phyloP scores from a whole-genome alignment of 2,113 vertebrate species.

The Neogobius melanostomus region DNA sequence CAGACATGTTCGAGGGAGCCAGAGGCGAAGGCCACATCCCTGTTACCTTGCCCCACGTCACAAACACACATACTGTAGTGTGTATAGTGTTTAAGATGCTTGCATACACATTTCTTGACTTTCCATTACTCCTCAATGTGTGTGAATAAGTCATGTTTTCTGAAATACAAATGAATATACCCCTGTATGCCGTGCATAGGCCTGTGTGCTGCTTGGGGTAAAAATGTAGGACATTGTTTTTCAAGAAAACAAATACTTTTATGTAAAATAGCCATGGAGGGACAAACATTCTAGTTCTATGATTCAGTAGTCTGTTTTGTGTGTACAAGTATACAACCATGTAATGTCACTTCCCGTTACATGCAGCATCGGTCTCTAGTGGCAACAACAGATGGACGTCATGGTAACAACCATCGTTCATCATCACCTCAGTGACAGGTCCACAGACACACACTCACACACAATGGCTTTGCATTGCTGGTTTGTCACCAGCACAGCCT shows the following conservation, averaged over 20 bases:
- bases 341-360: slow-evolving; percentile 63
- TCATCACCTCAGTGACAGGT: slow-evolving; percentile 59
- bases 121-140: background rate
- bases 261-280: background rate
- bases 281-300: background rate
- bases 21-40: slow-evolving; percentile 50
- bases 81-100: background rate
- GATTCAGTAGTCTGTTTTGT: slow-evolving; percentile 3
- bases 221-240: background rate
- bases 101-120: slow-evolving; percentile 1
- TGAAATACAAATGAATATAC: slow-evolving; percentile 5
- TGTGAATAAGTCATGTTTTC: background rate
- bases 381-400: slow-evolving; percentile 70
- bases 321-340: slow-evolving; percentile 43
- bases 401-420: slow-evolving; percentile 67
- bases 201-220: background rate
- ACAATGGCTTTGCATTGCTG: slow-evolving; percentile 43
- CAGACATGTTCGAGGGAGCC: slow-evolving; percentile 32
- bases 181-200: background rate
- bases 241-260: slow-evolving; percentile 1
- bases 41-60: slow-evolving; percentile 52
- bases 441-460: slow-evolving; percentile 24
- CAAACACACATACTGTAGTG: slow-evolving; percentile 7
- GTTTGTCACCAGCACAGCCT: slow-evolving; percentile 46
- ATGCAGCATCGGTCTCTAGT: slow-evolving; percentile 58